phyloP scores from a whole-genome alignment of 2,888 invertebrate species.

The Mesorhabditis belari region DNA sequence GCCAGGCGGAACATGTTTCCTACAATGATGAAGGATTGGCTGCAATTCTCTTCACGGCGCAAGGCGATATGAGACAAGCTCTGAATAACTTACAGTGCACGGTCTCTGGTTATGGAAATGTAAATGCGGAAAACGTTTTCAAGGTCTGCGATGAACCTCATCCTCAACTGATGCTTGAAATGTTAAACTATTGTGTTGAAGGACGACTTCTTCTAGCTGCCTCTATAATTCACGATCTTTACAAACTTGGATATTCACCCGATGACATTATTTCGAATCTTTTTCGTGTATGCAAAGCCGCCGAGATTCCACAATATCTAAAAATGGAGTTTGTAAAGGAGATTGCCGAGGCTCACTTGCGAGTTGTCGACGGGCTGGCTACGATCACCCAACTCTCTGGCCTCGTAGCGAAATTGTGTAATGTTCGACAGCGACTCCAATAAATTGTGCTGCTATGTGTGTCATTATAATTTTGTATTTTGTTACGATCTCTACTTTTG shows the following conservation, averaged over 20 bases:
- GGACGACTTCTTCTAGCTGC: slow-evolving; percentile 59
- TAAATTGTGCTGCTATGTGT: no score
- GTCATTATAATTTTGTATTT: no score
- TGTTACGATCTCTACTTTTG: no score
- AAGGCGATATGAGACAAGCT: slow-evolving; percentile 92
- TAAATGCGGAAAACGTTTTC: slow-evolving; percentile 84
- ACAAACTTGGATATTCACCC: slow-evolving; percentile 85
- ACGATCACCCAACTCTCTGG: slow-evolving; percentile 84
- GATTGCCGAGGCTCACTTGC: slow-evolving; percentile 82
- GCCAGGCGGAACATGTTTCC: slow-evolving; percentile 59
- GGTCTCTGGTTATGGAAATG: slow-evolving; percentile 79
- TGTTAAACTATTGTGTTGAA: slow-evolving; percentile 75
- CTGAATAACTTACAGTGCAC: slow-evolving; percentile 94
- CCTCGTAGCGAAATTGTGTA: slow-evolving; percentile 75
- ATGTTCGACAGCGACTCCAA: not conserved
- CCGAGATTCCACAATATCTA: slow-evolving; percentile 72
- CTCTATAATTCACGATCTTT: slow-evolving; percentile 70
- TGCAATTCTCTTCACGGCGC: slow-evolving; percentile 93
- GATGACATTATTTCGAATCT: slow-evolving; percentile 93
- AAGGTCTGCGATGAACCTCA: slow-evolving; percentile 96
- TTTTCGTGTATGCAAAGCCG: slow-evolving; percentile 83
- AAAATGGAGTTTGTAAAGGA: slow-evolving; percentile 81
- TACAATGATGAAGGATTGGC: slow-evolving; percentile 86
- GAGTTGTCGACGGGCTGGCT: slow-evolving; percentile 76
- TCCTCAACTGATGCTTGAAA: slow-evolving; percentile 81